These are phyloP conservation scores for Drosophila mayri DNA, from an alignment of 1,140 invertebrate genomes.

Conservation along the genomic window DNA sequence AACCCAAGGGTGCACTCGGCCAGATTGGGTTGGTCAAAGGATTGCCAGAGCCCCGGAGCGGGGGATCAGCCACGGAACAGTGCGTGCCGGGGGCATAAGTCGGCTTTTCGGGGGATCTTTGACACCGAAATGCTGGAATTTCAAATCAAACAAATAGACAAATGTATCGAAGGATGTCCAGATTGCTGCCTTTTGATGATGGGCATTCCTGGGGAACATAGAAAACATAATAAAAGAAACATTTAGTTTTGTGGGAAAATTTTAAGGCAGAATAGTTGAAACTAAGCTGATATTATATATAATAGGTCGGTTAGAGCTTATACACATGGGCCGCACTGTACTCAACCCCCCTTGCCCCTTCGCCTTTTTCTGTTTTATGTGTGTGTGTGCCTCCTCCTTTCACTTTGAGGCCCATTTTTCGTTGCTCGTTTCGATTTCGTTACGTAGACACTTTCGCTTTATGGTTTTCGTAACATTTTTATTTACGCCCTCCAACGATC, in stretches of 20 bases:
- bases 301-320: not conserved
- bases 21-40: slow-evolving; percentile 46
- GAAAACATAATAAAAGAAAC: not conserved
- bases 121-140: slow-evolving; percentile 1
- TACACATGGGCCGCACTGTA: slow-evolving; percentile 11
- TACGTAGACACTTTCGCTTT: slow-evolving; percentile 48
- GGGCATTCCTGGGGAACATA: not conserved
- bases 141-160: not conserved
- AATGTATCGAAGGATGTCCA: not conserved
- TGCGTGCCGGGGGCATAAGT: slow-evolving; percentile 19
- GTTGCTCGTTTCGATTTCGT: slow-evolving; percentile 44
- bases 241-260: not conserved
- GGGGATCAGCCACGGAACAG: slow-evolving; percentile 38
- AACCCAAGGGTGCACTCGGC: slow-evolving; percentile 51
- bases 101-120: not conserved
- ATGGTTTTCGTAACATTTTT: slow-evolving; percentile 45
- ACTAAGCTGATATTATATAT: not conserved
- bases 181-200: not conserved
- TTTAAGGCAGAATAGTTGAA: not conserved
- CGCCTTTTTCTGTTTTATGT: slow-evolving; percentile 34
- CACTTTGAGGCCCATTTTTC: slow-evolving; percentile 44
- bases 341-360: not conserved
- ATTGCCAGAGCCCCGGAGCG: not conserved
- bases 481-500: slow-evolving; percentile 41
- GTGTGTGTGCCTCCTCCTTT: slow-evolving; percentile 31